These are phyloP conservation scores for Acromyrmex charruanus DNA, from an alignment of 1,140 invertebrate species.

Conservation along the genomic window DNA sequence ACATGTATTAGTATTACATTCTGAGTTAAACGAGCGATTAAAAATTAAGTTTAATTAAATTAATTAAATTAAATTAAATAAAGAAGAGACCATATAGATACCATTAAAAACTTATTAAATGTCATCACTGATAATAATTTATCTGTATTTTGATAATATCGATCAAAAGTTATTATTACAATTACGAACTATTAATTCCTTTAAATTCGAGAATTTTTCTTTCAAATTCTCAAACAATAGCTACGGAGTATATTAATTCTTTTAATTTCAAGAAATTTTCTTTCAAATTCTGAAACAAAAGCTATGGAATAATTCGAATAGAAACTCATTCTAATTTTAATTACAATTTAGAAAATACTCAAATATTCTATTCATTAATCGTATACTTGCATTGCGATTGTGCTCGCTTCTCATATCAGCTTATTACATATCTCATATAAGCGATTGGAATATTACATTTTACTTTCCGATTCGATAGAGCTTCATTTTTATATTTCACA, in stretches of 20 bases:
- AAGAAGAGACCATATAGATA: too few species aligned
- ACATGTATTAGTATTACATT: neutral
- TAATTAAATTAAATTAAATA: too few species aligned
- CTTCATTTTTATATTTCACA: constrained; percentile 26
- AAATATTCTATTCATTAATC: neutral
- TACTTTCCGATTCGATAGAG: constrained; percentile 19
- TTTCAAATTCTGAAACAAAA: neutral
- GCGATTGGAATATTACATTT: constrained; percentile 36
- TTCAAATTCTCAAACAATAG: neutral
- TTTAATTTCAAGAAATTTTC: neutral
- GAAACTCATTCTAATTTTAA: neutral
- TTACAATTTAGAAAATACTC: constrained; percentile 9
- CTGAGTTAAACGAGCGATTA: neutral
- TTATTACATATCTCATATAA: neutral
- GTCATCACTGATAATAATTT: neutral
- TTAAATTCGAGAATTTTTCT: neutral
- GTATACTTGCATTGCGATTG: neutral
- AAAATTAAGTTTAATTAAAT: too few species aligned
- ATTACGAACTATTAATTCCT: neutral
- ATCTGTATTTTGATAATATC: neutral
- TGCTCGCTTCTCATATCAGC: neutral
- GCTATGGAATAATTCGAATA: neutral
- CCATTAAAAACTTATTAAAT: neutral
- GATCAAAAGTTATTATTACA: neutral
- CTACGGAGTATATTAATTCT: too few species aligned